phyloP scores from a whole-genome alignment of 2,888 invertebrate species.

The Epinotia nisella region DNA sequence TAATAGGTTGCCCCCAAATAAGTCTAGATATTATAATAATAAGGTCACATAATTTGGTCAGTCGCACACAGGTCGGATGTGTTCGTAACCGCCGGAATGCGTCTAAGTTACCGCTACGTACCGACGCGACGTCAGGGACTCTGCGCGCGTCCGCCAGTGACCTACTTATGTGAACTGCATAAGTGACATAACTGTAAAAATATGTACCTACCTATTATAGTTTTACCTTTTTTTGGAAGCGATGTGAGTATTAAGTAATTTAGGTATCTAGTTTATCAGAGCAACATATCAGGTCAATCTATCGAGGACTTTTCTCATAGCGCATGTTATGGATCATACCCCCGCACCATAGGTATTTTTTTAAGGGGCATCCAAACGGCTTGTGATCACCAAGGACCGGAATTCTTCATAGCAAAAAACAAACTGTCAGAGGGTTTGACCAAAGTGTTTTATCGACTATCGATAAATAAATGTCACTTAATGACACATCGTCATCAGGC shows the following conservation, averaged over 20 bases:
- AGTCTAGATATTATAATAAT: conserved; percentile 7
- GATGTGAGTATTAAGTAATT: neutral
- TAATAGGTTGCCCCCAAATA: neutral
- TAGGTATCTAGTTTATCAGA: neutral
- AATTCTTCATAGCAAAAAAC: no score
- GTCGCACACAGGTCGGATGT: conserved; percentile 36
- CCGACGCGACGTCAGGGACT: conserved; percentile 52
- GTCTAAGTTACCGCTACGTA: conserved; percentile 66
- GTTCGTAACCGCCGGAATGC: conserved; percentile 54
- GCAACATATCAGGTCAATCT: neutral
- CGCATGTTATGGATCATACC: no score
- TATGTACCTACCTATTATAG: neutral
- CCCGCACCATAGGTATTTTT: no score
- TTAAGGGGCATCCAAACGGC: neutral
- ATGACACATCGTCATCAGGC: no score
- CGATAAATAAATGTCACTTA: no score
- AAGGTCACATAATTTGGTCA: conserved; percentile 22
- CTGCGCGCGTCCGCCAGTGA: conserved; percentile 42
- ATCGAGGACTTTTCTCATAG: no score
- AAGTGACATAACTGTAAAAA: conserved; percentile 17
- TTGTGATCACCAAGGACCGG: no score
- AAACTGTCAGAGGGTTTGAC: no score
- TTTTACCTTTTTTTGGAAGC: neutral
- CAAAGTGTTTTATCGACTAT: no score
- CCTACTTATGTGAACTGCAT: conserved; percentile 24